A percentile compares a stretch with the other conserved stretches of the same genome.
Evolutionary conservation across 1,140 invertebrate species (phyloP).

Genomic region (Plectrocnemia conspersa): DNA sequence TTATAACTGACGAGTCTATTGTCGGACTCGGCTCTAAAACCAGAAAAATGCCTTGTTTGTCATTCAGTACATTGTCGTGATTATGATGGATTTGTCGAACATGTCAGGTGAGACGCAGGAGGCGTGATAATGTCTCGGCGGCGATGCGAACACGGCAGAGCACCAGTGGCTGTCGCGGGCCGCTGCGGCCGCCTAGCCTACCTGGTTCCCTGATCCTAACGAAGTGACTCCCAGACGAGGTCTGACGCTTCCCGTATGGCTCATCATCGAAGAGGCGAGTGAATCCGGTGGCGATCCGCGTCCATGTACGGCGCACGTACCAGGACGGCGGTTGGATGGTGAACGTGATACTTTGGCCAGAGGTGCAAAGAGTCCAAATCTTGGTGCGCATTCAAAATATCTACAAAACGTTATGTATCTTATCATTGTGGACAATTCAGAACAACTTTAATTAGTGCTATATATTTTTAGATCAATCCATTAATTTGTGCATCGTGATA

Average conservation of each 20-base stretch:
- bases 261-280: slow-evolving; percentile 71
- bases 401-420: slow-evolving; percentile 46
- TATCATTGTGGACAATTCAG: slow-evolving; percentile 23
- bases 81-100: slow-evolving; percentile 40
- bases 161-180: slow-evolving; percentile 39
- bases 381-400: slow-evolving; percentile 89
- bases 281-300: slow-evolving; percentile 78
- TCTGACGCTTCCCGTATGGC: slow-evolving; percentile 44
- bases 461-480: too few relatives aligned
- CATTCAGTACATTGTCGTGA: slow-evolving; percentile 35
- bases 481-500: too few relatives aligned
- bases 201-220: slow-evolving; percentile 58
- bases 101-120: slow-evolving; percentile 52
- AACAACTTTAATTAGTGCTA: neutral
- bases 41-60: slow-evolving; percentile 18
- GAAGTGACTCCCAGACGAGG: slow-evolving; percentile 67
- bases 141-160: slow-evolving; percentile 31
- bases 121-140: slow-evolving; percentile 48
- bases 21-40: too few relatives aligned
- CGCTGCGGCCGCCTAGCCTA: slow-evolving; percentile 59
- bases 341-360: slow-evolving; percentile 79
- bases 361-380: slow-evolving; percentile 90
- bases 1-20: too few relatives aligned
- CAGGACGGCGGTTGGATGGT: slow-evolving; percentile 66
- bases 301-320: slow-evolving; percentile 60